Conservation (phyloP, 2,113 vertebrate genomes). For the Thunnus maccoyii region DNA sequence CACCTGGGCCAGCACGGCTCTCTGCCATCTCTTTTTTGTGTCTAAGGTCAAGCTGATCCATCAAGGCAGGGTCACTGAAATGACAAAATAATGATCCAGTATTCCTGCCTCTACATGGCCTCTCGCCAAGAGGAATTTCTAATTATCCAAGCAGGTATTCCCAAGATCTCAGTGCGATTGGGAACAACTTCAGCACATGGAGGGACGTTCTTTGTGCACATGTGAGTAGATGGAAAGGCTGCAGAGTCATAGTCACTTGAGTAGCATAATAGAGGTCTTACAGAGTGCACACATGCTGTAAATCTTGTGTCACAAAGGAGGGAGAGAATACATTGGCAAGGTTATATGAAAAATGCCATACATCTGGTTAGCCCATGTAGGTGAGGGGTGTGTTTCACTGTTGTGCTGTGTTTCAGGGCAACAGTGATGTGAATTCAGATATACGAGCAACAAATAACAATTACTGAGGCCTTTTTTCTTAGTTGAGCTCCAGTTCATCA, state of each 20-base stretch:
- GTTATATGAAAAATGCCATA: slow-evolving; percentile 42
- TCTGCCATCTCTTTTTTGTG: slow-evolving; percentile 30
- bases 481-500: slow-evolving; percentile 24
- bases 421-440: slow-evolving; percentile 40
- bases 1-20: slow-evolving; percentile 21
- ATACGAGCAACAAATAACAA: slow-evolving; percentile 31
- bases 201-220: not conserved
- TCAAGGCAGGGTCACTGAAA: slow-evolving; percentile 29
- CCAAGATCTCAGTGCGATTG: slow-evolving; percentile 35
- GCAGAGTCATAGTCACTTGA: slow-evolving; percentile 40
- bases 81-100: slow-evolving; percentile 28
- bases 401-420: slow-evolving; percentile 41
- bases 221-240: slow-evolving; percentile 19
- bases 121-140: slow-evolving; percentile 12
- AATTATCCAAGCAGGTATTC: slow-evolving; percentile 48
- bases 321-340: slow-evolving; percentile 29
- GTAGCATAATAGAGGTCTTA: slow-evolving; percentile 32
- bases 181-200: slow-evolving; percentile 22
- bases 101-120: not conserved
- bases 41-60: slow-evolving; percentile 14
- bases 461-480: slow-evolving; percentile 9
- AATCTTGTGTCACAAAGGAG: slow-evolving; percentile 54
- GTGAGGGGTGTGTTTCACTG: slow-evolving; percentile 36
- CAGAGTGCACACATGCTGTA: slow-evolving; percentile 50
- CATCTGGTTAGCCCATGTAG: slow-evolving; percentile 57